These are phyloP conservation scores for Uromys caudimaculatus DNA, from an alignment of 2,797 vertebrate species.

Conservation along the genomic window DNA sequence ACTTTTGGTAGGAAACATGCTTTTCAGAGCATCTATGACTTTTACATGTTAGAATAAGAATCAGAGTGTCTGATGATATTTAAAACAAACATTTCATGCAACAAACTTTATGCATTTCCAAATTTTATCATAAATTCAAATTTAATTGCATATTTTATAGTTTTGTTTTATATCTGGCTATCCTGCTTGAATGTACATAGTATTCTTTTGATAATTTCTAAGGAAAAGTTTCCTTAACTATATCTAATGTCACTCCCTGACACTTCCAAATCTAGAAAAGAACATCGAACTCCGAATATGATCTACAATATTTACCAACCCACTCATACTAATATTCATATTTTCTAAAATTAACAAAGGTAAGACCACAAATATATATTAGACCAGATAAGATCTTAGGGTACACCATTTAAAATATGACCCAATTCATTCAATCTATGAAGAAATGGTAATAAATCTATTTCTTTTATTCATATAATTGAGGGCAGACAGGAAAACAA, in stretches of 20 bases:
- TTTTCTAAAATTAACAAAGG: background rate
- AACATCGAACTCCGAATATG: no score
- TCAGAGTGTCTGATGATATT: background rate
- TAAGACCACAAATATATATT: background rate
- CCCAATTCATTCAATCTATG: background rate
- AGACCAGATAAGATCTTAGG: background rate
- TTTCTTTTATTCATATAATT: background rate
- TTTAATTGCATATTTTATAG: no score
- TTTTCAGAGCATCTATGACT: background rate
- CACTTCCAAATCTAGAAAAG: background rate
- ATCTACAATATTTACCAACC: background rate
- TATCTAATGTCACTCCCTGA: background rate
- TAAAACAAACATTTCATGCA: background rate
- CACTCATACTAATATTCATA: background rate
- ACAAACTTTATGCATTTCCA: background rate
- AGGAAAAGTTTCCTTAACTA: background rate
- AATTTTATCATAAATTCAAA: background rate
- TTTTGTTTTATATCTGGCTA: background rate
- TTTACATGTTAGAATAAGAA: background rate
- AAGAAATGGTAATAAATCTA: background rate
- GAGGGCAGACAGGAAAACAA: accelerated
- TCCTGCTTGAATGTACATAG: background rate
- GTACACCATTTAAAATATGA: background rate
- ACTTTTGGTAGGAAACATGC: background rate
- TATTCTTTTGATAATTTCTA: background rate